A percentile compares a stretch with the other conserved stretches of the same genome.
phyloP scores from a whole-genome alignment of 2,113 vertebrate genomes.

The Hippocampus comes region DNA sequence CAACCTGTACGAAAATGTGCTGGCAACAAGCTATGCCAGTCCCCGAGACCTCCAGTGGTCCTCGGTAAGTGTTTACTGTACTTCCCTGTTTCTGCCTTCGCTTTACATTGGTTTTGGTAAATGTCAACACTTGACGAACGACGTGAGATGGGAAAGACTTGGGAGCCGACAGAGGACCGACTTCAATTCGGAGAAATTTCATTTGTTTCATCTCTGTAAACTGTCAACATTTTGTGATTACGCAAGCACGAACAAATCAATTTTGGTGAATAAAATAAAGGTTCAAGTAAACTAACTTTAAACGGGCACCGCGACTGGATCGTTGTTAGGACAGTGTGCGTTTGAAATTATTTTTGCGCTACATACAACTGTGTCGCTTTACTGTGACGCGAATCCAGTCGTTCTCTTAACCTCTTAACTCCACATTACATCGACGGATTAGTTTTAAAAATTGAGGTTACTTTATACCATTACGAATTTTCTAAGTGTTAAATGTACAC shows the following conservation, averaged over 20 bases:
- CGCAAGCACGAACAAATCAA: neutral
- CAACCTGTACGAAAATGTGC: constrained; percentile 49
- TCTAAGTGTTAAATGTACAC: too few species aligned
- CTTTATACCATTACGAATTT: neutral
- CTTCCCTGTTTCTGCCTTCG: neutral
- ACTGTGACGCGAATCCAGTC: neutral
- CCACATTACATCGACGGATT: neutral
- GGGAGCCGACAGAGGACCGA: too few species aligned
- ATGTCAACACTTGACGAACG: neutral
- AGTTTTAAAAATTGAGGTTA: neutral
- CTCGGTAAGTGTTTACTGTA: constrained; percentile 63
- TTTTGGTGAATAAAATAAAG: neutral
- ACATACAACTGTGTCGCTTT: neutral
- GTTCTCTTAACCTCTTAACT: too few species aligned
- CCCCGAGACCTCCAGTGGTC: constrained; percentile 69
- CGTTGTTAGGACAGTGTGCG: too few species aligned
- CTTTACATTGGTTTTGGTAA: neutral
- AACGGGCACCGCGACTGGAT: too few species aligned
- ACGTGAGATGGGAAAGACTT: neutral
- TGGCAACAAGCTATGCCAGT: constrained; percentile 17
- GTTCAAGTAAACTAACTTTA: neutral
- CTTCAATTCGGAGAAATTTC: too few species aligned
- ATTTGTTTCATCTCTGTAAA: neutral
- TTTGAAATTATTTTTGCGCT: too few species aligned
- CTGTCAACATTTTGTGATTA: neutral